Conservation (phyloP, 2,113 vertebrate species). For the Lampris incognitus region DNA sequence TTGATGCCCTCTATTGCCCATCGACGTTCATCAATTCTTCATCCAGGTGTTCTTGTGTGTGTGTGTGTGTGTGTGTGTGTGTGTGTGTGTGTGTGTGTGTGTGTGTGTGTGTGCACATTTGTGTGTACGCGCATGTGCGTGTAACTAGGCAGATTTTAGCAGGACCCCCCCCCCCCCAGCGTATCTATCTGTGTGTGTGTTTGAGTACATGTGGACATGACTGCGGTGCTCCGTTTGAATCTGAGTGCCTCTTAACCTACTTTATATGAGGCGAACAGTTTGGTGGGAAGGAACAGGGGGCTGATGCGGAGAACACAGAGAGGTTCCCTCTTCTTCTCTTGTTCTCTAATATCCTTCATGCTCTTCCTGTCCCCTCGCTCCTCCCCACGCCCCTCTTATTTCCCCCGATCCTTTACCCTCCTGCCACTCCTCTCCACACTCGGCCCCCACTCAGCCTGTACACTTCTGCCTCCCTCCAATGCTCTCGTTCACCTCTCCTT, state of each 20-base stretch:
- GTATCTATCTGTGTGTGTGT: slow-evolving; percentile 1
- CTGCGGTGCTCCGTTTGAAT: slow-evolving; percentile 14
- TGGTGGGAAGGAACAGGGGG: slow-evolving; percentile 28
- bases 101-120: slow-evolving; percentile 8
- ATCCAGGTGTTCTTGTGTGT: slow-evolving; percentile 29
- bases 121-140: not conserved
- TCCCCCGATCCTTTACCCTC: slow-evolving; percentile 17
- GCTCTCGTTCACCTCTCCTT: slow-evolving; percentile 16
- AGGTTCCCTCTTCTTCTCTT: not conserved
- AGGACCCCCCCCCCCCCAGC: not conserved
- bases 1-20: not conserved
- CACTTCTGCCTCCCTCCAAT: slow-evolving; percentile 5
- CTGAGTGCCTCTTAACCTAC: slow-evolving; percentile 55
- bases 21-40: slow-evolving; percentile 52
- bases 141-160: slow-evolving; percentile 28
- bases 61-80: slow-evolving; percentile 8
- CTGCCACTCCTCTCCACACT: slow-evolving; percentile 20
- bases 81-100: slow-evolving; percentile 23
- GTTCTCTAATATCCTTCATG: not conserved
- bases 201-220: not conserved
- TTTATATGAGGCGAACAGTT: slow-evolving; percentile 30
- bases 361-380: slow-evolving; percentile 5
- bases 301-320: slow-evolving; percentile 23
- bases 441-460: slow-evolving; percentile 40
- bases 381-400: slow-evolving; percentile 15